phyloP scores from a whole-genome alignment of 1,140 invertebrate species.

The Adelges cooleyi region DNA sequence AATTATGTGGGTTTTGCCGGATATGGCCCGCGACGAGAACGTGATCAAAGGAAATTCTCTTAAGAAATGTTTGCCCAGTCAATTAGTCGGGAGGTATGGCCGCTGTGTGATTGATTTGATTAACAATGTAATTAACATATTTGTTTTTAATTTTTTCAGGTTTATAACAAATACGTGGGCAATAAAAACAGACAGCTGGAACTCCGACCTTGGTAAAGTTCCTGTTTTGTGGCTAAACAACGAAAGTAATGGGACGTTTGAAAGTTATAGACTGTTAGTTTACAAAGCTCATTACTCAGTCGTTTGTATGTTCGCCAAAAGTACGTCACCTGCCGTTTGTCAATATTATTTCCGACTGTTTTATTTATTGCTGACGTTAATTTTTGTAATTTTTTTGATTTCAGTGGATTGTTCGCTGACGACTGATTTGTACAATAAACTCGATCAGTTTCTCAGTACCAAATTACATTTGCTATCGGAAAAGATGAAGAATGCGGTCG shows the following conservation, averaged over 20 bases:
- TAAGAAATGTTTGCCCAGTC: conserved; percentile 17
- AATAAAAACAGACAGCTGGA: conserved; percentile 17
- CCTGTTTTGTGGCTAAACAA: conserved; percentile 7
- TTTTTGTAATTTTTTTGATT: not conserved
- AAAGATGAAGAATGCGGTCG: conserved; percentile 14
- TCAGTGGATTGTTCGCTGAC: conserved; percentile 6
- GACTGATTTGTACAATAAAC: not conserved
- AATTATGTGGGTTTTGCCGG: conserved; percentile 21
- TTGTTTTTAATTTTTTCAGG: not conserved
- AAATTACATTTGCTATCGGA: conserved; percentile 18
- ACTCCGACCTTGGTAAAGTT: conserved; percentile 8
- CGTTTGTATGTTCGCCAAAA: conserved; percentile 20
- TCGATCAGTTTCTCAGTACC: conserved; percentile 17
- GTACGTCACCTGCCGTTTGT: not conserved
- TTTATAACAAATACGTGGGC: conserved; percentile 24
- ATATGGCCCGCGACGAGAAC: not conserved
- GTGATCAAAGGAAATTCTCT: conserved; percentile 11
- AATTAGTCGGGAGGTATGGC: conserved; percentile 19
- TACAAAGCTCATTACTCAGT: conserved; percentile 21
- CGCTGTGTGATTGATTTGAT: not conserved
- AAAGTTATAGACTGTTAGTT: conserved; percentile 9
- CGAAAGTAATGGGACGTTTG: not conserved
- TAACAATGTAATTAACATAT: not conserved
- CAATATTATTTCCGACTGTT: too few relatives aligned
- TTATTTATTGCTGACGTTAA: too few relatives aligned